phyloP scores from a whole-genome alignment of 1,140 invertebrate species.

The Drosophila albomicans region DNA sequence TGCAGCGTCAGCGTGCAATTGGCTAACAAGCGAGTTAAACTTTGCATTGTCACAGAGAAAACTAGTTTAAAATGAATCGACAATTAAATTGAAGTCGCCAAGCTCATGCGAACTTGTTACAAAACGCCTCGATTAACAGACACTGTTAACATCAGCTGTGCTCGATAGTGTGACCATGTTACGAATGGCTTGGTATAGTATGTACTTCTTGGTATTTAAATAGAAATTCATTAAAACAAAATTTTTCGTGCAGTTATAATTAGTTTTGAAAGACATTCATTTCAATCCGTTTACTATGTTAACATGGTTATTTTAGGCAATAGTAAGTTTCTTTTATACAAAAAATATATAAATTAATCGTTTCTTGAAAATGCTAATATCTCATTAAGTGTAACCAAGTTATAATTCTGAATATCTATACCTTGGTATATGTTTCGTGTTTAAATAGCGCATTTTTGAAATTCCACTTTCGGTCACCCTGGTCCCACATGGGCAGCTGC shows the following conservation, averaged over 20 bases:
- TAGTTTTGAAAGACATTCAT: no score
- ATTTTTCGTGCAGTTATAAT: no score
- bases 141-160: slow-evolving; percentile 42
- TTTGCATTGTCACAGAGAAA: slow-evolving; percentile 69
- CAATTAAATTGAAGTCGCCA: neutral
- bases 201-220: no score
- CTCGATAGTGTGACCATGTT: slow-evolving; percentile 21
- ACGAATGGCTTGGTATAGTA: neutral
- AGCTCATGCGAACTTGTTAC: slow-evolving; percentile 54
- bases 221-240: no score
- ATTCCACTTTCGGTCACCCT: neutral
- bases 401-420: neutral
- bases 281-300: no score
- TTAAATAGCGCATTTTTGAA: neutral
- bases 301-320: no score
- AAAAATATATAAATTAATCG: no score
- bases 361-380: no score
- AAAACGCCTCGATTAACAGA: slow-evolving; percentile 51
- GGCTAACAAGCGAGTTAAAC: slow-evolving; percentile 63
- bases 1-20: slow-evolving; percentile 53
- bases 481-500: slow-evolving; percentile 35
- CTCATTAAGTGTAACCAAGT: neutral
- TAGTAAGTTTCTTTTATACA: no score
- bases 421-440: neutral
- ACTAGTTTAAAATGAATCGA: neutral